These are phyloP conservation scores for Eumerus sabulonum DNA, from an alignment of 2,888 invertebrate genomes.

Conservation along the genomic window DNA sequence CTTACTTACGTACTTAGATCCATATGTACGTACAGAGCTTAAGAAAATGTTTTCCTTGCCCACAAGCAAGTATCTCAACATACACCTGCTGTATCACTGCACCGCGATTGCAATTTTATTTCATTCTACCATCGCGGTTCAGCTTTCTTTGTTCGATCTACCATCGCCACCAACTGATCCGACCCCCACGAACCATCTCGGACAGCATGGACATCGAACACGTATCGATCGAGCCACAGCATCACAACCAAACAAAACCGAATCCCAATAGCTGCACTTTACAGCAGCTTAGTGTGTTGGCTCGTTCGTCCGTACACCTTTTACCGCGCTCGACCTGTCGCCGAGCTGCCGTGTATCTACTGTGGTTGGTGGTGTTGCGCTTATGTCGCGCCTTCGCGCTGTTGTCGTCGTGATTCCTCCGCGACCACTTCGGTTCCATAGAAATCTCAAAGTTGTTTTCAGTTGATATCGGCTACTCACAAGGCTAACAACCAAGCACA, in stretches of 20 bases:
- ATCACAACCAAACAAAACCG: constrained; percentile 6
- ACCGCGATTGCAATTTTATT: constrained; percentile 10
- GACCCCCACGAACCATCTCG: constrained; percentile 31
- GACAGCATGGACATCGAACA: constrained; percentile 63
- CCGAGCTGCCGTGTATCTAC: constrained; percentile 25
- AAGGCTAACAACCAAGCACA: constrained; percentile 77
- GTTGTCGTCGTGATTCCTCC: constrained; percentile 70
- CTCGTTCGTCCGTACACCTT: constrained; percentile 24
- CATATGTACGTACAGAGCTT: no score
- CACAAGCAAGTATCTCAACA: neutral
- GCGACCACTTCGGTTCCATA: constrained; percentile 74
- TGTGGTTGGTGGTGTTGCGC: no score
- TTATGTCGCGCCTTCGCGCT: constrained; percentile 18
- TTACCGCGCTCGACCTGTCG: constrained; percentile 52
- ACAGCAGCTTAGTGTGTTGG: constrained; percentile 36
- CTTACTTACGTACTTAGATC: no score
- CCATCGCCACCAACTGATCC: neutral
- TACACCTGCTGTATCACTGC: constrained; percentile 49
- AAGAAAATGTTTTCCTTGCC: constrained; percentile 17
- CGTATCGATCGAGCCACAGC: constrained; percentile 54
- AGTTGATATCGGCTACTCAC: constrained; percentile 80
- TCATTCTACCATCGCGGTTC: constrained; percentile 6
- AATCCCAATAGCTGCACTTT: constrained; percentile 51
- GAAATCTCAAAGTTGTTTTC: constrained; percentile 79
- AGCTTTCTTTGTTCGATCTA: constrained; percentile 42